Percentiles rank a stretch among this genome's conserved stretches.
Conservation (phyloP, 2,113 vertebrate genomes). For the Camelus bactrianus region DNA sequence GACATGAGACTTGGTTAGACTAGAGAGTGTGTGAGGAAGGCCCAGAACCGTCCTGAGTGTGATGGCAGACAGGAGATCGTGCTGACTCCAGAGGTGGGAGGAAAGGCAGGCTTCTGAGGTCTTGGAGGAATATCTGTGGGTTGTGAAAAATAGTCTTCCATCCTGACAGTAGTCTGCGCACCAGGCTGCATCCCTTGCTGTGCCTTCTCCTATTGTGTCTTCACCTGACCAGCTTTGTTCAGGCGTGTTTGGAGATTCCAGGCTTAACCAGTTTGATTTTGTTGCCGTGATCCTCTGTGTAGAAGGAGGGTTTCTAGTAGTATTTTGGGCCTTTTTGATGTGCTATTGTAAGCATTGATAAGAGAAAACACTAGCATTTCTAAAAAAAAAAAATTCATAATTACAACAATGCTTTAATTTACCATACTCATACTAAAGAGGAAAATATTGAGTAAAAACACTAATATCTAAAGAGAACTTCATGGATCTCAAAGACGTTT, state of each 20-base stretch:
- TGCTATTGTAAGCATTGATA: neutral
- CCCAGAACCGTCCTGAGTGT: neutral
- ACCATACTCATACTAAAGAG: neutral
- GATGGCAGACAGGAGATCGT: neutral
- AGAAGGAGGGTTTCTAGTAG: neutral
- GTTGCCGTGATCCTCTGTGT: neutral
- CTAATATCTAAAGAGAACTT: conserved; percentile 41
- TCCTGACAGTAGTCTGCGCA: neutral
- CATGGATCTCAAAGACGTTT: neutral
- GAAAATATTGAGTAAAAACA: neutral
- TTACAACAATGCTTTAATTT: neutral
- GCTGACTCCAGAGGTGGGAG: neutral
- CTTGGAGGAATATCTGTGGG: neutral
- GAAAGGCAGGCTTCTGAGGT: neutral
- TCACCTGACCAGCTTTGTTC: neutral
- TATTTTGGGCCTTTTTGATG: conserved; percentile 11
- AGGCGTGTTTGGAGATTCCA: neutral
- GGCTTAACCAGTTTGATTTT: neutral
- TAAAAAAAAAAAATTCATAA: neutral
- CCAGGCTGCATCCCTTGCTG: neutral
- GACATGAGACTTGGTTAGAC: neutral
- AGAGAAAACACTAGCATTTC: conserved; percentile 28
- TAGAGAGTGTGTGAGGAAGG: neutral
- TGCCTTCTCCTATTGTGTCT: neutral
- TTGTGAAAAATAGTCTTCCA: neutral